phyloP scores from a whole-genome alignment of 2,113 vertebrate species.

The Odobenus rosmarus region DNA sequence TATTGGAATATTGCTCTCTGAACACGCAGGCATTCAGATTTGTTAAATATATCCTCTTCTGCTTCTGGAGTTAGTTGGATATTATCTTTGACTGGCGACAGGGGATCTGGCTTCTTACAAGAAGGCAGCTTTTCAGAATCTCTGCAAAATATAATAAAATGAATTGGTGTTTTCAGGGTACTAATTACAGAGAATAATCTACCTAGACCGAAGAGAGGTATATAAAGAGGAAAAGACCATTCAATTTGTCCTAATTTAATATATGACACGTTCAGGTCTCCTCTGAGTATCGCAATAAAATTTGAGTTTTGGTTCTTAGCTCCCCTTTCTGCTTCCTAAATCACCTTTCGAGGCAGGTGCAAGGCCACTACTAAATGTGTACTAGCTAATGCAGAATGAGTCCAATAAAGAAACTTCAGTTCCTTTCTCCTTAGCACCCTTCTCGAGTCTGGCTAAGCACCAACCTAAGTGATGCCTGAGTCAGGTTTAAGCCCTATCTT shows the following conservation, averaged over 20 bases:
- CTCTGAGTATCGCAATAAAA: not conserved
- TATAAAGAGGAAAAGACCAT: not conserved
- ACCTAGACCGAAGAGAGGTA: not conserved
- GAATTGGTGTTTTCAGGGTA: not conserved
- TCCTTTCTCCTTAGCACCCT: not conserved
- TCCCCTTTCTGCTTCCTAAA: not conserved
- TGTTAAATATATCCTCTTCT: constrained; percentile 84
- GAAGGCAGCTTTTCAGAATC: constrained; percentile 86
- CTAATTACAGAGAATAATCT: not conserved
- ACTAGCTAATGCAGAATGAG: not conserved
- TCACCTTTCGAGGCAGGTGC: not conserved
- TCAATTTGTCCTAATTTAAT: not conserved
- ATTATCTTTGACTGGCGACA: constrained; percentile 91
- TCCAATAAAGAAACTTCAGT: not conserved
- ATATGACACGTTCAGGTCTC: not conserved
- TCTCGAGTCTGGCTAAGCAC: not conserved
- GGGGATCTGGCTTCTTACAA: constrained; percentile 86
- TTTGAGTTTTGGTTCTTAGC: not conserved
- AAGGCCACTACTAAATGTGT: not conserved
- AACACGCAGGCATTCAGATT: constrained; percentile 66
- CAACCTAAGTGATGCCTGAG: not conserved
- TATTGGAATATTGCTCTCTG: constrained; percentile 85
- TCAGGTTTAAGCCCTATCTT: not conserved
- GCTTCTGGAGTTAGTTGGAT: constrained; percentile 86
- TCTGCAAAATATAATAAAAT: constrained; percentile 84